A percentile compares a stretch with the other conserved stretches of the same genome.
Evolutionary conservation across 2,888 invertebrate genomes (phyloP).

Genomic region (Pelosia muscerda): DNA sequence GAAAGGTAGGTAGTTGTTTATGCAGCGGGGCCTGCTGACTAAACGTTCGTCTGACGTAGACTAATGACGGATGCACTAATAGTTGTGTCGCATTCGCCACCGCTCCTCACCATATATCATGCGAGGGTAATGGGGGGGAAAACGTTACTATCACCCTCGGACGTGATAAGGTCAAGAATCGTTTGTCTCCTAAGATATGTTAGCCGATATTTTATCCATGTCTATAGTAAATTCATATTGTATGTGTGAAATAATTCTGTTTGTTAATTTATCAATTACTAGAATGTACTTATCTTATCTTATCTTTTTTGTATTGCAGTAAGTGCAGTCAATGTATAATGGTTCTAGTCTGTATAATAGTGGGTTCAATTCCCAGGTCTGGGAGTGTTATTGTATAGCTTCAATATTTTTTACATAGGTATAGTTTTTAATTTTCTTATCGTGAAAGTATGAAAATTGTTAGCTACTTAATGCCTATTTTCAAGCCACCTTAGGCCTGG

Average conservation of each 20-base stretch:
- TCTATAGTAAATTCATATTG: constrained; percentile 9
- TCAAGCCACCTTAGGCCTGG: background rate
- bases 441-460: background rate
- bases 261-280: background rate
- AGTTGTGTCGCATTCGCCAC: constrained; percentile 81
- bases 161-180: constrained; percentile 80
- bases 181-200: constrained; percentile 72
- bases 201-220: constrained; percentile 47
- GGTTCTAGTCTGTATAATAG: background rate
- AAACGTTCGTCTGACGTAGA: constrained; percentile 82
- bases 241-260: background rate
- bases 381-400: background rate
- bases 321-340: background rate
- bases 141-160: constrained; percentile 77
- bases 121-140: constrained; percentile 79
- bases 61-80: constrained; percentile 87
- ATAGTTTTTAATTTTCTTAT: background rate
- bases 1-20: constrained; percentile 74
- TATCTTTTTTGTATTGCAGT: background rate
- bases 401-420: background rate
- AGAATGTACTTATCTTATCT: background rate
- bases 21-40: constrained; percentile 65
- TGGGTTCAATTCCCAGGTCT: background rate
- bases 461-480: background rate
- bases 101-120: constrained; percentile 78